phyloP scores from a whole-genome alignment of 2,113 vertebrate genomes.

The Catharus minimus region DNA sequence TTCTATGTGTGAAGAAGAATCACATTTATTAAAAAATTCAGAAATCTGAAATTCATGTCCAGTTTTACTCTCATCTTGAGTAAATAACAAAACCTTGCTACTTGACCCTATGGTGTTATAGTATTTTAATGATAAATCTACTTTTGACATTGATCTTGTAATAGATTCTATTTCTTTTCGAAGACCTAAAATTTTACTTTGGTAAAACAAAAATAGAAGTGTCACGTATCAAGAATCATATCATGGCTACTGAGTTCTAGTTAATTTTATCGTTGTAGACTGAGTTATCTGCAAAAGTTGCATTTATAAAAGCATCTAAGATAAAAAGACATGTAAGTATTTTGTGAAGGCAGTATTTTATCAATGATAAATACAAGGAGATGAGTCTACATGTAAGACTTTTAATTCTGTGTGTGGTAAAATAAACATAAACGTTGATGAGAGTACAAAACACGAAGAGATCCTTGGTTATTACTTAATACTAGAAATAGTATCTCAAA shows the following conservation, averaged over 20 bases:
- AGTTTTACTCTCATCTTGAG: neutral
- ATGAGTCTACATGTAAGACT: neutral
- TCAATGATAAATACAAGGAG: neutral
- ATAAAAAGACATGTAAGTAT: neutral
- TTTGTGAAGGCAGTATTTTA: neutral
- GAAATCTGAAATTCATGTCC: neutral
- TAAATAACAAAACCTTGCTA: neutral
- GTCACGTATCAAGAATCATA: neutral
- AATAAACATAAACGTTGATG: neutral
- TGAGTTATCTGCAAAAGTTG: slow-evolving; percentile 21
- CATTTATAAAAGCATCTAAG: slow-evolving; percentile 32
- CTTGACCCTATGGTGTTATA: neutral
- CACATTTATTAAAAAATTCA: neutral
- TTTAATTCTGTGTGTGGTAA: neutral
- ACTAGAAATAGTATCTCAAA: neutral
- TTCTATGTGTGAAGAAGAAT: neutral
- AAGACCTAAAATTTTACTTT: neutral
- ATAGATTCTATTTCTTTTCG: neutral
- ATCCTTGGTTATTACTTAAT: neutral
- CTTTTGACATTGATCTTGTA: neutral
- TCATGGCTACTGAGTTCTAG: neutral
- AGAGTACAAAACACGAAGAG: neutral
- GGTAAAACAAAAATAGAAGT: neutral
- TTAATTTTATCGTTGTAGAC: neutral
- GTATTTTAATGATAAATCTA: neutral